Conservation (phyloP, 2,888 invertebrate genomes). For the Drosophila macrospina region DNA sequence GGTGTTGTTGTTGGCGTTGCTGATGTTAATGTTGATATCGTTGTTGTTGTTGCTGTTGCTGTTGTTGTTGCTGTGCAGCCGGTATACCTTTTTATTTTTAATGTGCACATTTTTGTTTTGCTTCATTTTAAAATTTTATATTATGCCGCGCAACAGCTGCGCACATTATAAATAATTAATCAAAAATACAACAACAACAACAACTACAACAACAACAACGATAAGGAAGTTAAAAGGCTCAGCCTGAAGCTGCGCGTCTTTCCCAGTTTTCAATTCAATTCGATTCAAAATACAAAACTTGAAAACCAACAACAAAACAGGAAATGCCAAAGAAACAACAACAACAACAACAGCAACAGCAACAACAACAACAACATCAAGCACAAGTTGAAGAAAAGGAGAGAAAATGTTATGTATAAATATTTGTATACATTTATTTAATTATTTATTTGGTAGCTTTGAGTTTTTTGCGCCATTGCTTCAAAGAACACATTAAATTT, state of each 20-base stretch:
- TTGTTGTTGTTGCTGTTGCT: conserved; percentile 37
- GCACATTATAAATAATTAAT: conserved; percentile 75
- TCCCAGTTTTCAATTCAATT: conserved; percentile 21
- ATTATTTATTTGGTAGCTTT: conserved; percentile 51
- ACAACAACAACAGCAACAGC: conserved; percentile 23
- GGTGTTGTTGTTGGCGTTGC: conserved; percentile 37
- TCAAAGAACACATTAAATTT: conserved; percentile 68
- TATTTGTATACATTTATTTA: conserved; percentile 56
- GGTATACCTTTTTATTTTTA: conserved; percentile 60
- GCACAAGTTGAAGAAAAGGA: background rate
- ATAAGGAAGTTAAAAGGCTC: conserved; percentile 47
- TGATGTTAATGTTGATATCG: conserved; percentile 45
- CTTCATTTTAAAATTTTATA: conserved; percentile 53
- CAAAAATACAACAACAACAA: conserved; percentile 49
- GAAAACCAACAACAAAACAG: conserved; percentile 36
- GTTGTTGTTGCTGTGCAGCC: conserved; percentile 45
- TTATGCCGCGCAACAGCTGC: conserved; percentile 68
- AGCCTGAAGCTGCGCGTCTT: conserved; percentile 1
- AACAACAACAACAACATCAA: background rate
- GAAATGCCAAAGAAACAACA: conserved; percentile 44
- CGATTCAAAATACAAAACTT: conserved; percentile 14
- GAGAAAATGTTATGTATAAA: conserved; percentile 30
- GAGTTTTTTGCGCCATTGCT: conserved; percentile 19
- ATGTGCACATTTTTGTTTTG: conserved; percentile 50
- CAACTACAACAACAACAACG: conserved; percentile 26